These are phyloP conservation scores for Colaptes auratus DNA, from an alignment of 2,113 vertebrate genomes.

Conservation along the genomic window DNA sequence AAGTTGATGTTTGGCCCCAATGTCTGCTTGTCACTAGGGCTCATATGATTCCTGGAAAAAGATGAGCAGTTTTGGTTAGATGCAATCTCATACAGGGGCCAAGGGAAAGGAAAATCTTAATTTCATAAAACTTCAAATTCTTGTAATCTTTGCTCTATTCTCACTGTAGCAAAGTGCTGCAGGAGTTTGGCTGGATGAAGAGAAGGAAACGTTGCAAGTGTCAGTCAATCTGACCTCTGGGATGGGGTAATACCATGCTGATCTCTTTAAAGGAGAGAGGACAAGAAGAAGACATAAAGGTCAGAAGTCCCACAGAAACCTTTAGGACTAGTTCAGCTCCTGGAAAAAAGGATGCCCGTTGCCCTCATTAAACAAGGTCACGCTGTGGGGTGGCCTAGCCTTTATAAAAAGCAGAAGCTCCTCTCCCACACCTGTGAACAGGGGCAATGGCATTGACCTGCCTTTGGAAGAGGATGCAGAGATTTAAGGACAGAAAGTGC, in stretches of 20 bases:
- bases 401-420: background rate
- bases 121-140: background rate
- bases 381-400: background rate
- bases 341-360: background rate
- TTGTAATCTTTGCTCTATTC: background rate
- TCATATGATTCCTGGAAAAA: background rate
- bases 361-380: background rate
- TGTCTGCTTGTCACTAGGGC: background rate
- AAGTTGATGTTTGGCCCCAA: rapidly evolving
- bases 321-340: background rate
- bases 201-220: background rate
- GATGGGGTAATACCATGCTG: background rate
- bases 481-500: conserved; percentile 19
- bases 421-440: background rate
- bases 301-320: background rate
- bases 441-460: background rate
- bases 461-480: background rate
- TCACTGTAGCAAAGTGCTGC: background rate
- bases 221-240: background rate
- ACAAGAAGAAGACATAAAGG: background rate
- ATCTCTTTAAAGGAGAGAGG: background rate
- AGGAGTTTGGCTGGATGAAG: background rate
- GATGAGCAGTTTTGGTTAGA: background rate
- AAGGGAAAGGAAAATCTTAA: background rate
- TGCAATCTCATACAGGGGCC: background rate